Conservation (phyloP, 2,797 vertebrate species). For the Hippoglossus hippoglossus region DNA sequence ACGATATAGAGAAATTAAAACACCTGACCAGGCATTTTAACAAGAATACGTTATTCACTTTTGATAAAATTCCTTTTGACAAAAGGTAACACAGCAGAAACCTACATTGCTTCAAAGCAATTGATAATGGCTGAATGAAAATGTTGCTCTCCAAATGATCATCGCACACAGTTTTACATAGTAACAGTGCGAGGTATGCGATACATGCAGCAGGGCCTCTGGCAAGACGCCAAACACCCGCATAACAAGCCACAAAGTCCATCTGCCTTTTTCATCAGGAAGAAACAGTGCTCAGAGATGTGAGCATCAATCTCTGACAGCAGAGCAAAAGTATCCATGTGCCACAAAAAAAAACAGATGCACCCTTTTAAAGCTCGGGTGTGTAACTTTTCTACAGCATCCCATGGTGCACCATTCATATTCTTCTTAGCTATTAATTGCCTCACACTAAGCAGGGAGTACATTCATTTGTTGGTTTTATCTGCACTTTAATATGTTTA, state of each 20-base stretch:
- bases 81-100: not conserved
- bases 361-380: not conserved
- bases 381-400: not conserved
- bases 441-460: not conserved
- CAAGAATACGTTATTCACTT: too few relatives aligned
- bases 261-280: constrained; percentile 61
- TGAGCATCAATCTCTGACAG: constrained; percentile 25
- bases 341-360: not conserved
- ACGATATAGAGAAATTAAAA: constrained; percentile 24
- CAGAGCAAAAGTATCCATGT: constrained; percentile 12
- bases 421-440: not conserved
- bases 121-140: not conserved
- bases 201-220: constrained; percentile 57
- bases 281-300: constrained; percentile 34
- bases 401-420: not conserved
- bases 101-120: not conserved
- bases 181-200: constrained; percentile 62
- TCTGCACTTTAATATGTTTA: not conserved
- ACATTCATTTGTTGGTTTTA: not conserved
- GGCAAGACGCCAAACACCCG: constrained; percentile 62
- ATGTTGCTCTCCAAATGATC: constrained; percentile 17
- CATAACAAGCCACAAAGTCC: constrained; percentile 64
- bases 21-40: not conserved
- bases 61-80: not conserved
- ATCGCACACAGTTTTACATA: constrained; percentile 51